Evolutionary conservation across 2,888 invertebrate species (phyloP), one percentile per base, ranked within the genome.

Genomic region (Philereme transversata): DNA sequence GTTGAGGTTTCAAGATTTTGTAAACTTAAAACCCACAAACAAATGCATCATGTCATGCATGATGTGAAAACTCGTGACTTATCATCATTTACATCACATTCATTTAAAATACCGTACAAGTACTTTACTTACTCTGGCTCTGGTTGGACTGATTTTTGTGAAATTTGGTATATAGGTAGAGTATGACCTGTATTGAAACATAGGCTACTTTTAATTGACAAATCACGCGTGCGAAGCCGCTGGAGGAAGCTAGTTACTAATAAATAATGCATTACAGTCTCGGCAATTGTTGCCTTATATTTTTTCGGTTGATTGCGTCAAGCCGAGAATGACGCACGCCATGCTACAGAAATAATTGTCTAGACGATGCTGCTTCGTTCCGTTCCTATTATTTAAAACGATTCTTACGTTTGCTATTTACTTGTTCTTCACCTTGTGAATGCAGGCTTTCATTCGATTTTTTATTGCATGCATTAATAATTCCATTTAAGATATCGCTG

Each of bases 241-340:
- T 22, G 22, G 22, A 22, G 22, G 22, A 5, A 8, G 38, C 9
- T n/a, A 4, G 9, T 44, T 10, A 11, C 5, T 47, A 46, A 40
- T 46, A 40, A 48, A 57, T 53, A 10, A 6, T 51, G 51, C 22
- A 55, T 43, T 64, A 66, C 58, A 51, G 51, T 58, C 51, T 54
- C 67, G 72, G 71, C 70, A 73, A 74, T 76, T 66, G 71, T 63
- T 73, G 71, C 64, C 73, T 22, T 64, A 75, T 74, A n/a, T 82
- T 81, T 83, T 83, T 84, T 79, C 73, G 73, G 75, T 68, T 69
- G 69, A 68, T 81, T 82, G 78, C 84, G 87, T 83, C 87, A 83
- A 73, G 60, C 64, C 68, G 74, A 72, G 65, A 73, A 76, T 86
- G 87, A 87, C 86, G 87, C 86, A 86, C 86, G 63, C 67, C 76